A percentile compares a stretch with the other conserved stretches of the same genome.
Conservation (phyloP, 2,797 vertebrate species). For the Lepidocolaptes lacrymiger region DNA sequence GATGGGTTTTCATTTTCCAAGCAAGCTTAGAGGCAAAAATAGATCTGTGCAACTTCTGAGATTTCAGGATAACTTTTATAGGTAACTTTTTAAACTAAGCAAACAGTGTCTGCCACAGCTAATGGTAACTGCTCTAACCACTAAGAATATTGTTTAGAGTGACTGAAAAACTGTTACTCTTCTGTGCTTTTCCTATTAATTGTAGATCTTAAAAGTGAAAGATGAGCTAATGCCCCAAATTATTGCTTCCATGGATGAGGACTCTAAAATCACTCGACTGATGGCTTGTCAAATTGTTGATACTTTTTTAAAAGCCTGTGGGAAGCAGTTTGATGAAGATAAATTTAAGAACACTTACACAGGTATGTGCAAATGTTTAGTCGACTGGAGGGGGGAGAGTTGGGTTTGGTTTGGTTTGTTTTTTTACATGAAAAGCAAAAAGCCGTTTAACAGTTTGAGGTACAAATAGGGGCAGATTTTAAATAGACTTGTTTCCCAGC, state of each 20-base stretch:
- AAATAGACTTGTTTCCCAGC: not conserved
- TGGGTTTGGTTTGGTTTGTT: not conserved
- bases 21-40: not conserved
- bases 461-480: not conserved
- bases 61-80: not conserved
- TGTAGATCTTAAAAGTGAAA: conserved; percentile 81
- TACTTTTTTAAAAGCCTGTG: conserved; percentile 74
- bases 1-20: not conserved
- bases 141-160: not conserved
- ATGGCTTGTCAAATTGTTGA: conserved; percentile 84
- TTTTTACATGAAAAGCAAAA: not conserved
- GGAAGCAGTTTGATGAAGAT: conserved; percentile 75
- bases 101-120: not conserved
- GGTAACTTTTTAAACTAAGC: not conserved
- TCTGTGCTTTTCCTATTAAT: not conserved
- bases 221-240: conserved; percentile 78
- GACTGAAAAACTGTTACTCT: not conserved
- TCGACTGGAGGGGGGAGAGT: fast-evolving
- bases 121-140: not conserved
- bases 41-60: not conserved
- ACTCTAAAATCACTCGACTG: conserved; percentile 84
- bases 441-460: not conserved
- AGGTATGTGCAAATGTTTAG: conserved; percentile 72
- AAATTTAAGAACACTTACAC: conserved; percentile 87
- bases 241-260: conserved; percentile 87